These are phyloP conservation scores for Vanacampus margaritifer DNA, from an alignment of 2,113 vertebrate species.

Conservation along the genomic window DNA sequence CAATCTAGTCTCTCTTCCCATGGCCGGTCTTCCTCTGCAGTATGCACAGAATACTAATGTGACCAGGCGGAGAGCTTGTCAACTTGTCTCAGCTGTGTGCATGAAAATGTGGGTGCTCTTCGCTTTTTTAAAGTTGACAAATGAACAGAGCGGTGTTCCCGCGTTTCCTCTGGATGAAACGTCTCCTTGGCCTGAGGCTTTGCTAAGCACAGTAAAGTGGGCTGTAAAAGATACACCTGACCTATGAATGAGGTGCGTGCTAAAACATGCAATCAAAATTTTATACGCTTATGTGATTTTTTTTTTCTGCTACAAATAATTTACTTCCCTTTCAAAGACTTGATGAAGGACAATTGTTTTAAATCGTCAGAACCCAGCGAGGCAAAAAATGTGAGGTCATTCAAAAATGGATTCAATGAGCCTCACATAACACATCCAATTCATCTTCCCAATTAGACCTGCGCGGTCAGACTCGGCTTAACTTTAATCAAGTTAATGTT, in stretches of 20 bases:
- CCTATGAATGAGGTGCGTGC: slow-evolving; percentile 24
- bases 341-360: neutral
- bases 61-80: slow-evolving; percentile 71
- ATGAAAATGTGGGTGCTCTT: slow-evolving; percentile 65
- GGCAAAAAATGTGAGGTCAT: neutral
- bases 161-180: slow-evolving; percentile 45
- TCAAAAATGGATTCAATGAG: slow-evolving; percentile 5
- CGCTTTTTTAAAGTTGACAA: slow-evolving; percentile 79
- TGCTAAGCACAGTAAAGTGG: slow-evolving; percentile 28
- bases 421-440: neutral
- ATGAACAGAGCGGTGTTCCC: slow-evolving; percentile 66
- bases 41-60: slow-evolving; percentile 70
- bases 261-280: neutral
- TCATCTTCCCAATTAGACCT: slow-evolving; percentile 5
- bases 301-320: neutral
- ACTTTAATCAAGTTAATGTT: slow-evolving; percentile 10
- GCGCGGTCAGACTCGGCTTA: slow-evolving; percentile 3
- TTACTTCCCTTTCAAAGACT: neutral
- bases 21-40: slow-evolving; percentile 43
- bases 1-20: slow-evolving; percentile 26
- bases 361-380: neutral
- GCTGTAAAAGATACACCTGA: slow-evolving; percentile 27
- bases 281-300: neutral
- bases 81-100: slow-evolving; percentile 66
- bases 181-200: slow-evolving; percentile 21